Evolutionary conservation across 2,888 invertebrate genomes (phyloP).

Genomic region (Bimastos eiseni): DNA sequence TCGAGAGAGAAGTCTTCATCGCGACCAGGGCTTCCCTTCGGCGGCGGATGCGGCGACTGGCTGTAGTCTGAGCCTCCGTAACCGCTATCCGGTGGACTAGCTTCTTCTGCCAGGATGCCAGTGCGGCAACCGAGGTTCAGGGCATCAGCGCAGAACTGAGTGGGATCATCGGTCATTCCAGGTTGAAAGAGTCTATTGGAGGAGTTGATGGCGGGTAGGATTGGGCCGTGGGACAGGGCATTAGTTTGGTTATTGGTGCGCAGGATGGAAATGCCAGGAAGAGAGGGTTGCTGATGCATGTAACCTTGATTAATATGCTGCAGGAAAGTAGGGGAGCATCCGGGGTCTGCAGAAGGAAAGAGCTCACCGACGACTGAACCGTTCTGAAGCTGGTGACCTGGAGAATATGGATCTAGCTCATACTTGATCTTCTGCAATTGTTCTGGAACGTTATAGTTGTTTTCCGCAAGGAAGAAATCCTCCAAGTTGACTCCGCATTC

Average conservation of each 20-base stretch:
- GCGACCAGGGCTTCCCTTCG: neutral
- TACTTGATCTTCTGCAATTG: neutral
- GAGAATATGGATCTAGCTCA: neutral
- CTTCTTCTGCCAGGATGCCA: constrained; percentile 3
- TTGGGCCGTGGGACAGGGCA: neutral
- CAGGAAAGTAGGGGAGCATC: neutral
- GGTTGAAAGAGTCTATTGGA: neutral
- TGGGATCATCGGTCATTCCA: neutral
- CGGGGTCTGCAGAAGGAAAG: neutral
- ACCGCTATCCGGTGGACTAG: neutral
- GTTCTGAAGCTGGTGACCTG: neutral
- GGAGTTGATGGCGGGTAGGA: neutral
- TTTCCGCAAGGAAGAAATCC: neutral
- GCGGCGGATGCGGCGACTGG: neutral
- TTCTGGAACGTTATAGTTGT: neutral
- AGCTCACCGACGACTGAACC: neutral
- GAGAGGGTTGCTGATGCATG: neutral
- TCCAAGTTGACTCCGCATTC: neutral
- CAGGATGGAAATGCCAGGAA: too few relatives aligned
- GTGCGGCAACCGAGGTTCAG: neutral
- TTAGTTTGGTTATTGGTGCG: neutral
- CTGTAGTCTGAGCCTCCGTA: neutral
- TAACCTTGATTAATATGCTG: neutral
- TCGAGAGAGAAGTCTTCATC: neutral
- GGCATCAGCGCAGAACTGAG: neutral